Evolutionary conservation across 2,888 invertebrate genomes (phyloP).

Genomic region (Drosophila helvetica): DNA sequence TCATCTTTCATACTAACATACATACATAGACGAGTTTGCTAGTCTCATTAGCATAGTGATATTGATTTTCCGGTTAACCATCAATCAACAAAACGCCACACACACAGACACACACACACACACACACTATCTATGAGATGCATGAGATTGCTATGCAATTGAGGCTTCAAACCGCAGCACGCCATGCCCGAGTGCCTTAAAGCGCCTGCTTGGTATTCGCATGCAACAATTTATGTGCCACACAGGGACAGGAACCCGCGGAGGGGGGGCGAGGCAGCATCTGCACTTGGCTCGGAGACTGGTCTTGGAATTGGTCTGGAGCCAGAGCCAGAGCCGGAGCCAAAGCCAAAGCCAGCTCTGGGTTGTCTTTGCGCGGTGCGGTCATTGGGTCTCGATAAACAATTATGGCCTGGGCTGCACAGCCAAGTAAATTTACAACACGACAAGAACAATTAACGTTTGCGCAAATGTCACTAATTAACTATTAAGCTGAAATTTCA

Average conservation of each 20-base stretch:
- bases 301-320: constrained; percentile 11
- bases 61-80: constrained; percentile 78
- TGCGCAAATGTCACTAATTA: constrained; percentile 68
- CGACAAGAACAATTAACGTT: constrained; percentile 72
- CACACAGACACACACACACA: constrained; percentile 39
- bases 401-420: constrained; percentile 55
- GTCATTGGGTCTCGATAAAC: constrained; percentile 70
- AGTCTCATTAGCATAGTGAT: constrained; percentile 76
- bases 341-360: constrained; percentile 1
- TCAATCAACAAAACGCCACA: constrained; percentile 75
- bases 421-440: constrained; percentile 55
- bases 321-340: neutral
- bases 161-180: constrained; percentile 75
- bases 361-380: constrained; percentile 65
- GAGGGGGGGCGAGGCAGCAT: constrained; percentile 16
- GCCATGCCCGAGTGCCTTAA: constrained; percentile 75
- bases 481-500: constrained; percentile 59
- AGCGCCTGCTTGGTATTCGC: constrained; percentile 72
- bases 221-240: constrained; percentile 73
- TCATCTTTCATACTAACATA: constrained; percentile 26
- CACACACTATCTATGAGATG: constrained; percentile 50
- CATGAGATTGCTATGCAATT: constrained; percentile 77
- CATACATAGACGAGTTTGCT: constrained; percentile 23
- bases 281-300: neutral
- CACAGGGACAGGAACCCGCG: constrained; percentile 1